phyloP scores from a whole-genome alignment of 2,797 vertebrate species.

The Brotogeris chrysoptera region DNA sequence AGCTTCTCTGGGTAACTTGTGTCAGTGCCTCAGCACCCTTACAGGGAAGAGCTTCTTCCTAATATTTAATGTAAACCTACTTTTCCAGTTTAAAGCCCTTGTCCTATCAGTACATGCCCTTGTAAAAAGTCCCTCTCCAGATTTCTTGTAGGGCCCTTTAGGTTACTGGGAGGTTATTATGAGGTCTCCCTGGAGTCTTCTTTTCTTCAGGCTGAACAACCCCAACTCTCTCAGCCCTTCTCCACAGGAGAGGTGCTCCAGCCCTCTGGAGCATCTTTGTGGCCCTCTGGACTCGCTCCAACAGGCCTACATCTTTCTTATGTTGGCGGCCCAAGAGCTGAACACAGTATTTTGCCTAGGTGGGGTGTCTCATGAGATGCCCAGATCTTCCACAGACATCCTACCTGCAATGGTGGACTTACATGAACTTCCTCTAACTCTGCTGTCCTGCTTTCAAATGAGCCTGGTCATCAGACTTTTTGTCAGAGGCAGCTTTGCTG shows the following conservation, averaged over 20 bases:
- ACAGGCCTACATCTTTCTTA: not conserved
- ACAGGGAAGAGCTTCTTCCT: not conserved
- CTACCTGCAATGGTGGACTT: not conserved
- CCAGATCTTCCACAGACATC: not conserved
- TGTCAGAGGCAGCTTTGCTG: not conserved
- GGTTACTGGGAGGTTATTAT: not conserved
- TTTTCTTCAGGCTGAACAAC: not conserved
- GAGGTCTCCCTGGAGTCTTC: not conserved
- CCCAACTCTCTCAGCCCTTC: not conserved
- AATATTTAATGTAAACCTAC: not conserved
- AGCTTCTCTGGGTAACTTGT: not conserved
- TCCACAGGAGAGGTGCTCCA: not conserved
- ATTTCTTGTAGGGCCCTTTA: not conserved
- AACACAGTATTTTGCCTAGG: not conserved
- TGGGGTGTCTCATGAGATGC: not conserved
- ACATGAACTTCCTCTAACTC: not conserved
- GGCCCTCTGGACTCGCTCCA: not conserved
- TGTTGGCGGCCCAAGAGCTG: not conserved
- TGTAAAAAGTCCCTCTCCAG: not conserved
- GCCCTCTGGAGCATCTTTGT: not conserved
- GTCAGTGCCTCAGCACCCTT: not conserved
- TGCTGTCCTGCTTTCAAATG: not conserved
- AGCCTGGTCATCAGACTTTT: not conserved
- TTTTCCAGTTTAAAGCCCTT: not conserved
- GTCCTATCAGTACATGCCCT: not conserved